A percentile compares a stretch with the other conserved stretches of the same genome.
phyloP scores from a whole-genome alignment of 2,797 vertebrate species.

The Leptodactylus fallax region DNA sequence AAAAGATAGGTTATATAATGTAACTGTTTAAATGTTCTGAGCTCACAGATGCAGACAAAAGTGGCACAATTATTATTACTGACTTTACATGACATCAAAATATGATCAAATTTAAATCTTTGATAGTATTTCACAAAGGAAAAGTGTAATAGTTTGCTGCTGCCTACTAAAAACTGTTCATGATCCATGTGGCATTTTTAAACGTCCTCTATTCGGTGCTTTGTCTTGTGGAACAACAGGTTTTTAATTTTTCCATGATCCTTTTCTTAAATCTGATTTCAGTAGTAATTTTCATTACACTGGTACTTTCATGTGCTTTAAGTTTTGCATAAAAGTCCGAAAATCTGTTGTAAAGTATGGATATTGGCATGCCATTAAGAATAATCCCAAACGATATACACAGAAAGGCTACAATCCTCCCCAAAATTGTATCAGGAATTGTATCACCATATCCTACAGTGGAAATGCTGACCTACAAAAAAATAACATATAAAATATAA shows the following conservation, averaged over 20 bases:
- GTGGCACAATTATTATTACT: no score
- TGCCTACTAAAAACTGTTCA: not conserved
- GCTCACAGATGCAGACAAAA: no score
- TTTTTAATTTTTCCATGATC: slow-evolving; percentile 70
- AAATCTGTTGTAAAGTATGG: slow-evolving; percentile 93
- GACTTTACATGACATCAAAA: no score
- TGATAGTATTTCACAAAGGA: no score
- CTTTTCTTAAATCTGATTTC: slow-evolving; percentile 76
- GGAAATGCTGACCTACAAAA: slow-evolving; percentile 89
- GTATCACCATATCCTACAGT: slow-evolving; percentile 92
- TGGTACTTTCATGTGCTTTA: slow-evolving; percentile 81
- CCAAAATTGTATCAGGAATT: slow-evolving; percentile 83
- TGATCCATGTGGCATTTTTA: not conserved
- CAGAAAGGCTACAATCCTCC: slow-evolving; percentile 85
- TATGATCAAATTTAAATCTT: no score
- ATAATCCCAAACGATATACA: slow-evolving; percentile 94
- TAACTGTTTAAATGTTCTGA: no score
- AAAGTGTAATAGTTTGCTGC: not conserved
- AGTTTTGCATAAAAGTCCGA: slow-evolving; percentile 92
- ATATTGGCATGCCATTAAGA: slow-evolving; percentile 93
- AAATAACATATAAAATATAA: not conserved
- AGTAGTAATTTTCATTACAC: slow-evolving; percentile 76
- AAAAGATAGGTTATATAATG: no score
- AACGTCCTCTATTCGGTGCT: not conserved
- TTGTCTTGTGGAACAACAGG: slow-evolving; percentile 13